phyloP scores from a whole-genome alignment of 2,113 vertebrate species.

The Pseudopodoces humilis region DNA sequence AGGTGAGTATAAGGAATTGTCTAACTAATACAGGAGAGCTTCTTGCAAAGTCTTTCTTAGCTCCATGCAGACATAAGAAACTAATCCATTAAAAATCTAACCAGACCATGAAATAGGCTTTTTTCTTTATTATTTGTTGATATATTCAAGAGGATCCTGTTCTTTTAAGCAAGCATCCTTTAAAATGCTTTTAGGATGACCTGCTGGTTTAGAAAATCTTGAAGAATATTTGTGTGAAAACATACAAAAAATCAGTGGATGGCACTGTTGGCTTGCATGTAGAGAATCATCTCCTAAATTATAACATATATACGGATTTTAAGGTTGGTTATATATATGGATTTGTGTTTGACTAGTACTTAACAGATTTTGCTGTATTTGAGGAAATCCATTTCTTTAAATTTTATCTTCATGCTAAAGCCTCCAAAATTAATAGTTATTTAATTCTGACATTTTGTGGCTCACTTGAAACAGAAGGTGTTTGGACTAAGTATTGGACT shows the following conservation, averaged over 20 bases:
- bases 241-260: constrained; percentile 11
- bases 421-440: background rate
- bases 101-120: fast-evolving
- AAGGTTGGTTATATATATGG: background rate
- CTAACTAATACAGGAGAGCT: background rate
- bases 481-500: background rate
- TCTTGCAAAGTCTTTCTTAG: background rate
- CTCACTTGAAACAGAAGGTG: background rate
- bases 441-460: background rate
- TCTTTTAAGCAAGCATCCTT: background rate
- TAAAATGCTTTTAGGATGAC: background rate
- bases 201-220: background rate
- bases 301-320: background rate
- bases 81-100: background rate
- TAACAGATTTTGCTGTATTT: background rate
- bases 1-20: background rate
- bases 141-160: background rate
- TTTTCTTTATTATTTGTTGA: background rate
- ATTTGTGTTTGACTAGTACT: background rate
- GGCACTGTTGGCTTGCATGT: constrained; percentile 39
- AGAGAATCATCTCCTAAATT: background rate
- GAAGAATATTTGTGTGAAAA: background rate
- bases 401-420: background rate
- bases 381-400: background rate
- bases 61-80: background rate